Evolutionary conservation across 2,113 vertebrate species (phyloP).

Genomic region (Poeciliopsis prolifica): DNA sequence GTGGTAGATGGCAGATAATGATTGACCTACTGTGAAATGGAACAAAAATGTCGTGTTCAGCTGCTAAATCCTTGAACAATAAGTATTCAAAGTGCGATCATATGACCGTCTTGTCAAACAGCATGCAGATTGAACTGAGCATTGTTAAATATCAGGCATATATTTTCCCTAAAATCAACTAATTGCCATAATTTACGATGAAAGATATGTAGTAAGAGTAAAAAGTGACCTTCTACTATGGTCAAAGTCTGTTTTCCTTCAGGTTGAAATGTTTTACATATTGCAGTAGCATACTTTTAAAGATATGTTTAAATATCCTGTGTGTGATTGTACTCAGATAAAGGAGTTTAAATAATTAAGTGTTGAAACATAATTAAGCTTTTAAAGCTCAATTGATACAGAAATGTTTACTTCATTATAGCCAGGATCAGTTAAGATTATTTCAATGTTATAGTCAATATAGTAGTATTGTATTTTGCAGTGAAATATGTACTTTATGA

Average conservation of each 20-base stretch:
- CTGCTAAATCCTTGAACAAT: neutral
- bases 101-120: neutral
- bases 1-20: conserved; percentile 9
- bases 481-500: conserved; percentile 14
- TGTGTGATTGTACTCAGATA: neutral
- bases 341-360: neutral
- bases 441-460: neutral
- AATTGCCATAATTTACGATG: neutral
- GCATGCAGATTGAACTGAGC: neutral
- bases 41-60: conserved; percentile 16
- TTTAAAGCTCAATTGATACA: no score
- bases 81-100: neutral
- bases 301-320: neutral
- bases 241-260: neutral
- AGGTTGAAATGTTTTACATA: neutral
- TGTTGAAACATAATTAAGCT: neutral
- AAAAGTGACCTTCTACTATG: neutral
- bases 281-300: neutral
- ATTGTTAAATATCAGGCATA: neutral
- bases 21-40: conserved; percentile 14
- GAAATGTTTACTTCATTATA: neutral
- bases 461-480: neutral
- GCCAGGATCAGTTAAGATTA: neutral
- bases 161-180: neutral
- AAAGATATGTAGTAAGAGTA: neutral